Evolutionary conservation across 35 echinoderm and acorn worm species (phyloP).

Genomic region (Eucidaris tribuloides): DNA sequence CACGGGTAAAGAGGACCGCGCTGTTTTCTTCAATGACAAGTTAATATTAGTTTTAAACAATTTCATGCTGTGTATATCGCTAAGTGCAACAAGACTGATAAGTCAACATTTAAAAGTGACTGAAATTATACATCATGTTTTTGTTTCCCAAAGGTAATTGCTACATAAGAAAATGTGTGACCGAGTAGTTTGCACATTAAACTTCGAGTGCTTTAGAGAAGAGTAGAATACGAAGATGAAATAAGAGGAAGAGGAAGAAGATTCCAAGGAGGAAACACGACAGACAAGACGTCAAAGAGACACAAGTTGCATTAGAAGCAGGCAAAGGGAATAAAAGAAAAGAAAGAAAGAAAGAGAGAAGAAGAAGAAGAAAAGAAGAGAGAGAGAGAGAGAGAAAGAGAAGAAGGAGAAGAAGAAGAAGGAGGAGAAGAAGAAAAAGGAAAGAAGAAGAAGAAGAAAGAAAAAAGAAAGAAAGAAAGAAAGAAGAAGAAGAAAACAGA

Average conservation of each 20-base stretch:
- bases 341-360: not conserved
- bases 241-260: slow-evolving; percentile 5
- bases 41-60: no score
- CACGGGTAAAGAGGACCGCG: no score
- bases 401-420: not conserved
- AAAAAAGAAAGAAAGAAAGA: not conserved
- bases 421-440: not conserved
- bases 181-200: no score
- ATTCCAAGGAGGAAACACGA: not conserved
- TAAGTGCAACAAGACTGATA: no score
- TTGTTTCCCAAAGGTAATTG: no score
- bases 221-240: no score
- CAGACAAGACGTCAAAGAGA: not conserved
- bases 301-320: not conserved
- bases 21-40: no score
- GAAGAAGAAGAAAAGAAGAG: not conserved
- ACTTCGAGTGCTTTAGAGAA: no score
- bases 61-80: no score
- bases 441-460: not conserved
- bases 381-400: not conserved
- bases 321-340: not conserved
- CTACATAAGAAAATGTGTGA: no score
- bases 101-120: no score
- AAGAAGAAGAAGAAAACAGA: not conserved
- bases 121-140: no score